These are phyloP conservation scores for Notothenia coriiceps DNA, from an alignment of 2,113 vertebrate species.

Conservation along the genomic window DNA sequence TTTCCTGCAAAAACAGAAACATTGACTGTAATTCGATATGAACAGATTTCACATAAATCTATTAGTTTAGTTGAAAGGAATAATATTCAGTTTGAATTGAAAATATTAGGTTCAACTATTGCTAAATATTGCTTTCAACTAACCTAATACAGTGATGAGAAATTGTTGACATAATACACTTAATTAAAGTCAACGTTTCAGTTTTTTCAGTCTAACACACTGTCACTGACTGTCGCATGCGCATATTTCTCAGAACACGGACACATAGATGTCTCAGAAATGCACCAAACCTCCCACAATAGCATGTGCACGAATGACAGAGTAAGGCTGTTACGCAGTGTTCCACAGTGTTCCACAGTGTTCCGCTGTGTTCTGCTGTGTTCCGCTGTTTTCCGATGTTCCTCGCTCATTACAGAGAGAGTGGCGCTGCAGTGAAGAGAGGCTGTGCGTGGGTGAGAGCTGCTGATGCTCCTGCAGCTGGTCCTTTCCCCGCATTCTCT, in stretches of 20 bases:
- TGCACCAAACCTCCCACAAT: neutral
- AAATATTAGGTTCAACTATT: too few relatives aligned
- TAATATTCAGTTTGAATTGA: too few relatives aligned
- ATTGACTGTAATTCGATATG: too few relatives aligned
- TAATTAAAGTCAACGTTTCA: too few relatives aligned
- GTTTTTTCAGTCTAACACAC: too few relatives aligned
- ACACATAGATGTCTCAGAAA: neutral
- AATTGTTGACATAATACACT: too few relatives aligned
- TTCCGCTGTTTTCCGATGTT: neutral
- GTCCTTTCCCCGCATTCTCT: slow-evolving; percentile 73
- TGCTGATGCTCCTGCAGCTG: slow-evolving; percentile 75
- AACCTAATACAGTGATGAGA: too few relatives aligned
- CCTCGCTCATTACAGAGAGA: slow-evolving; percentile 31
- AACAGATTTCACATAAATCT: too few relatives aligned
- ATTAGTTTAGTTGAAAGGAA: too few relatives aligned
- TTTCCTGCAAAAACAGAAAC: too few relatives aligned
- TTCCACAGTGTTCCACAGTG: neutral
- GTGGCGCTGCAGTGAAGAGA: slow-evolving; percentile 55
- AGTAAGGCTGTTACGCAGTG: neutral
- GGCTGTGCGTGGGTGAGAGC: slow-evolving; percentile 73
- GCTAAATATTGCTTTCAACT: too few relatives aligned
- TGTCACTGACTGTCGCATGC: neutral
- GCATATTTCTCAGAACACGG: neutral
- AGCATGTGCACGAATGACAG: slow-evolving; percentile 1
- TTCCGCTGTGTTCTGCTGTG: too few relatives aligned